These are phyloP conservation scores for Lepus americanus DNA, from an alignment of 2,113 vertebrate genomes.

Conservation along the genomic window DNA sequence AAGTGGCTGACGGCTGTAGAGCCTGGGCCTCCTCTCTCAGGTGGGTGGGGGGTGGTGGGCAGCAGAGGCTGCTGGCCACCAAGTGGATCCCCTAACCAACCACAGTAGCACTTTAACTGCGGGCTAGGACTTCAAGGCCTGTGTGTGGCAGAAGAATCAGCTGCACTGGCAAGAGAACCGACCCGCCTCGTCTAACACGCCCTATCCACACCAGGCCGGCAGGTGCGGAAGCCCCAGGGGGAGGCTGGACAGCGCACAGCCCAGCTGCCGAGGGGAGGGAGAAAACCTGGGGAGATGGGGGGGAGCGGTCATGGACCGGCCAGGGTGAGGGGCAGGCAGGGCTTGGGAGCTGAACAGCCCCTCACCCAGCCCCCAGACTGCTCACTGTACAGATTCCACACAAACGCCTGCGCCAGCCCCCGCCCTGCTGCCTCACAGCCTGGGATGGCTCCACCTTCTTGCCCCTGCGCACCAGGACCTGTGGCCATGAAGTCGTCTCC, in stretches of 20 bases:
- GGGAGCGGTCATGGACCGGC: neutral
- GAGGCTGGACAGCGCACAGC: neutral
- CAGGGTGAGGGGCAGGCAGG: neutral
- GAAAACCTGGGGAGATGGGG: neutral
- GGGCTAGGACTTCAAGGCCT: constrained; percentile 94
- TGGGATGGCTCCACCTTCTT: constrained; percentile 95
- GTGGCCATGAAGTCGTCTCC: constrained; percentile 95
- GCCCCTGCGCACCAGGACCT: constrained; percentile 93
- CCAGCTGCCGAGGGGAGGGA: neutral
- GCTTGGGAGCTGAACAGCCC: neutral
- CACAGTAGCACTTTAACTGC: constrained; percentile 85
- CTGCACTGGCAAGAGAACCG: constrained; percentile 94
- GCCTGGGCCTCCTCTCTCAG: no score
- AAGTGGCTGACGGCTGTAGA: no score
- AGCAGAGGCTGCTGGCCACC: neutral
- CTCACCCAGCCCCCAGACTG: constrained; percentile 86
- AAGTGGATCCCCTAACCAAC: constrained; percentile 54
- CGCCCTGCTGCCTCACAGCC: constrained; percentile 96
- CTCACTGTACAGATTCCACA: constrained; percentile 98
- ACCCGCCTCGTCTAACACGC: constrained; percentile 90
- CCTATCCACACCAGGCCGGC: constrained; percentile 95
- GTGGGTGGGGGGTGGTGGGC: neutral
- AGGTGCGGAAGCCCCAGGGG: constrained; percentile 85
- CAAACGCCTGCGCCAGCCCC: constrained; percentile 93
- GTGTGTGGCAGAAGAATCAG: constrained; percentile 93